Evolutionary conservation across 2,888 invertebrate genomes (phyloP).

Genomic region (Drosophila pseudotakahashii): DNA sequence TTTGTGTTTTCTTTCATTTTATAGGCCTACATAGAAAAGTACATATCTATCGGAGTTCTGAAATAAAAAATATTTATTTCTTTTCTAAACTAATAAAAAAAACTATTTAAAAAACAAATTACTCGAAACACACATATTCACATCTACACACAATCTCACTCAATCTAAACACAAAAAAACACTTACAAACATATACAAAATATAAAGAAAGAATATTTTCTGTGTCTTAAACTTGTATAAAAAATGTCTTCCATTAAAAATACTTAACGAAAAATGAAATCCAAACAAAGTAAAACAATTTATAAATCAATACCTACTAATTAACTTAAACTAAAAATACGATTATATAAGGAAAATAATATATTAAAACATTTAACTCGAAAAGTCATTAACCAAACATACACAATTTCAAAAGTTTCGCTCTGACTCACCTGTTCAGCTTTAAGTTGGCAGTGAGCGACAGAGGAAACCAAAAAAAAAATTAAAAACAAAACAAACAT

Average conservation of each 20-base stretch:
- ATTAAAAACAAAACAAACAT: conserved; percentile 24
- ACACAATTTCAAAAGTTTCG: conserved; percentile 60
- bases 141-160: conserved; percentile 28
- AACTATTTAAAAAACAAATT: conserved; percentile 52
- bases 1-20: conserved; percentile 3
- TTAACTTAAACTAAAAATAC: conserved; percentile 71
- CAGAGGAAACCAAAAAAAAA: conserved; percentile 4
- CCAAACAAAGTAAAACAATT: conserved; percentile 49
- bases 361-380: conserved; percentile 57
- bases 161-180: conserved; percentile 40
- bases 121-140: conserved; percentile 35
- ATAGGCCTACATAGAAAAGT: conserved; percentile 26
- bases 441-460: conserved; percentile 53
- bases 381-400: conserved; percentile 57
- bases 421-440: conserved; percentile 53
- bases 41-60: conserved; percentile 41
- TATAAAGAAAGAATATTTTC: conserved; percentile 83
- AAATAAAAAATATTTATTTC: conserved; percentile 34
- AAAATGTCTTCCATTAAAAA: conserved; percentile 85
- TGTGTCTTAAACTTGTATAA: conserved; percentile 85
- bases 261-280: conserved; percentile 72
- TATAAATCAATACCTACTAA: conserved; percentile 66
- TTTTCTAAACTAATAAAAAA: conserved; percentile 42
- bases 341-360: conserved; percentile 41
- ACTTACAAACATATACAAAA: conserved; percentile 53